Base-by-base conservation (phyloP, 2,888 invertebrate species). In the Nineta flava region DNA sequence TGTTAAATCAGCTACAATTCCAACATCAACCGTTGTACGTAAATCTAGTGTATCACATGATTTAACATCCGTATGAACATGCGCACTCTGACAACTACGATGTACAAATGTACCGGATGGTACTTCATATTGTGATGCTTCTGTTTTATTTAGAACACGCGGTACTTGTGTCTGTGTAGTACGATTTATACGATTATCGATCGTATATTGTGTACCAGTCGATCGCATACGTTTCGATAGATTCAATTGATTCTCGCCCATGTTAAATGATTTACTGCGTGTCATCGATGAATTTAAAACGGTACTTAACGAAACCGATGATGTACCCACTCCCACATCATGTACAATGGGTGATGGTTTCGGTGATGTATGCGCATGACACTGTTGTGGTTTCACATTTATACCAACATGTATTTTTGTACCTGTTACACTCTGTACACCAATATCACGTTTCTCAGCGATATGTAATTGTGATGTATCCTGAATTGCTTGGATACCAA, bases 181-280 rank as follows among this genome's bases (percentile, higher is more conserved):
- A 16, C 35, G 19, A 15, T 26, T 53, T 41, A 31, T 45, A 41
- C 12, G n/a, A n/a, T 19, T 12, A 13, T 32, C 42, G 5, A 19
- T 6, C 17, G 35, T 61, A 46, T 60, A 60, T 50, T 67, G 68
- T 44, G 61, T 60, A 15, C 72, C 73, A 66, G 62, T 70, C 62
- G 59, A 80, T 72, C 60, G 70, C 65, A 59, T 73, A 69, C 53
- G 65, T 12, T 57, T 34, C 12, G 61, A 64, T 9, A 69, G 59
- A 48, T 70, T 69, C 1, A 71, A 57, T 54, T 69, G 71, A 47
- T 72, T 72, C 46, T 75, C 76, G 2, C 76, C 76, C 56, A 76
- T 66, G 58, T 76, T 75, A 56, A 78, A 79, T 1, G 77, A 77
- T 53, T 73, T 72, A 57, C 76, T 78, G 49, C 75, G 65, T 2